phyloP scores from a whole-genome alignment of 2,888 invertebrate genomes.

The Ypsolopha sequella region DNA sequence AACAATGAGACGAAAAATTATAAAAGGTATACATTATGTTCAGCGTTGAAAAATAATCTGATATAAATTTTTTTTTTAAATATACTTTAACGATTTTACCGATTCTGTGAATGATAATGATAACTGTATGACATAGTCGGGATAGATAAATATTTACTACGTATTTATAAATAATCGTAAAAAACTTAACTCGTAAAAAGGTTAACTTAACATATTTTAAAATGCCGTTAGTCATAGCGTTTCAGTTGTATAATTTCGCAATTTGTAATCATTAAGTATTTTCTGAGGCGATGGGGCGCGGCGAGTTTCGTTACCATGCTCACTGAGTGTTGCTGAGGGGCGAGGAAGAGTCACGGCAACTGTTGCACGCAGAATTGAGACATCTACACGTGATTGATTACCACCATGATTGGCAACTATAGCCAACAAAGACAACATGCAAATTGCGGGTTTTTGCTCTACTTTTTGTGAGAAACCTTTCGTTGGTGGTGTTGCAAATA shows the following conservation, averaged over 20 bases:
- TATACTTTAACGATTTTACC: not conserved
- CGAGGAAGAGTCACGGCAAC: conserved; percentile 19
- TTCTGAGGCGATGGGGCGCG: conserved; percentile 31
- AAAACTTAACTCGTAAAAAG: not conserved
- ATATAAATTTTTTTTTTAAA: too few relatives aligned
- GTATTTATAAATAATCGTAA: too few relatives aligned
- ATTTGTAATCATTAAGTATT: conserved; percentile 62
- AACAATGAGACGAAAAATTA: too few relatives aligned
- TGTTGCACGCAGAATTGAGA: conserved; percentile 57
- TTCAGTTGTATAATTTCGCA: conserved; percentile 51
- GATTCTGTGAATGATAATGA: not conserved
- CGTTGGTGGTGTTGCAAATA: conserved; percentile 28
- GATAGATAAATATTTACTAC: too few relatives aligned
- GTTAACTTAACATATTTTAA: conserved; percentile 18
- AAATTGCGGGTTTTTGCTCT: conserved; percentile 26
- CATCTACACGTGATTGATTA: conserved; percentile 63
- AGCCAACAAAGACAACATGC: conserved; percentile 41
- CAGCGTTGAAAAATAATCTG: too few relatives aligned
- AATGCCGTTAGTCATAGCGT: conserved; percentile 33
- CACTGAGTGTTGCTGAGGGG: not conserved
- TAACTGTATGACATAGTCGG: not conserved
- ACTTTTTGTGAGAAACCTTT: conserved; percentile 36
- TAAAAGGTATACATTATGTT: too few relatives aligned
- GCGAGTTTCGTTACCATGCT: conserved; percentile 9
- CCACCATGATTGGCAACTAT: conserved; percentile 50